Base-by-base conservation (phyloP, 2,888 invertebrate genomes). In the Nomada lathburiana region DNA sequence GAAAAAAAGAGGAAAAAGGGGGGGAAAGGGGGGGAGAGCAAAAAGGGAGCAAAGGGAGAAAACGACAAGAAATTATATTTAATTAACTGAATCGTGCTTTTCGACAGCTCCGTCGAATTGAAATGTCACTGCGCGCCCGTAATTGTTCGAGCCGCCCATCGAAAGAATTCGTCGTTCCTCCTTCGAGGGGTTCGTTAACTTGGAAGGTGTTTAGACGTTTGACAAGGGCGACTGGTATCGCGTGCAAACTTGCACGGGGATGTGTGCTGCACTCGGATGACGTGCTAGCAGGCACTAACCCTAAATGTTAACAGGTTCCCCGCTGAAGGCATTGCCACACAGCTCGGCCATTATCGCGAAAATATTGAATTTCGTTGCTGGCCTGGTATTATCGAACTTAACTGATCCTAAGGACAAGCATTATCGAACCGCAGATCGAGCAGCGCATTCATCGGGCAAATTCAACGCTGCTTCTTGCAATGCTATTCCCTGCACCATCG, bases 351-450 rank as follows among this genome's bases (percentile, higher is more conserved):
- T 90, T 89, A 90, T 85, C 83, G 82, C 73, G 79, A 88, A 90
- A 91, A 91, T 92, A 92, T 93, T 92, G 91, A 93, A 92, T 92
- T 92, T 92, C 88, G 88, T 89, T 92, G 92, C 91, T 91, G 91
- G 87, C 86, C 86, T 80, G 79, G 85, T 90, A 91, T 91, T 91
- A 91, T 90, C 88, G 50, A 85, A 84, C 84, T 74, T 76, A 59
- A 76, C 70, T 79, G 71, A 80, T 77, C 71, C 67, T 84, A 80
- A 89, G 88, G 86, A 86, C 87, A 84, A 86, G 81, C 86, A 85
- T 88, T 89, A 89, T 78, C 83, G 76, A 71, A 59, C 83, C 80
- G 68, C 89, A 87, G 85, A 53, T 63, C 18, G 13, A 3, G 47
- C 50, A 10, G 16, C 63, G 70, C 60, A 67, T 20, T 67, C 59